Evolutionary conservation across 1,140 invertebrate genomes (phyloP), one percentile per base, ranked within the genome.

Genomic region (Geopemphigus sp.): DNA sequence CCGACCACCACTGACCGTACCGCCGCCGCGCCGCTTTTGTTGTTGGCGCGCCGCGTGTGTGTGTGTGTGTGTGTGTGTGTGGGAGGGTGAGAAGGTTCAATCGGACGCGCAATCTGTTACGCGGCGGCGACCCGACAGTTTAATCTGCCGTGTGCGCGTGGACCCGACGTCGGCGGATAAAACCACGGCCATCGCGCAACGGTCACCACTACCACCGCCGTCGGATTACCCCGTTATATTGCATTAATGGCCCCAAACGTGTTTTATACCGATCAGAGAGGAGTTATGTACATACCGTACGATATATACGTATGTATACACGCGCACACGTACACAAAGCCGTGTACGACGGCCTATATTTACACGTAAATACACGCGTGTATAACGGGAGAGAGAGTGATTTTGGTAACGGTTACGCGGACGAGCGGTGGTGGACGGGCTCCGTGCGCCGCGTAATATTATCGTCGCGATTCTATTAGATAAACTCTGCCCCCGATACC

Each of bases 91-190:
- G n/a, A n/a, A n/a, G n/a, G n/a, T n/a, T n/a, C n/a, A n/a, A n/a
- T n/a, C n/a, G 29, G 72, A 56, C 29, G 26, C 56, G 24, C 73
- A 76, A 76, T 76, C 73, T 76, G 73, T 76, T 76, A 76, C 64
- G 64, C 26, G 54, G 26, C 50, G 54, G 54, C 56, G 26, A 29
- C 73, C 26, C 54, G 54, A 59, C 54, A 56, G 70, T 76, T 76
- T 76, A 76, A 76, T 76, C 73, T 74, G 54, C 54, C n/a, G 54
- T n/a, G n/a, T n/a, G n/a, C 26, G 50, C 54, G 17, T 54, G 24
- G n/a, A 64, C 26, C 26, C 45, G 45, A 22, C 15, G 45, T 22
- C 24, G 70, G 53, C 50, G 50, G 24, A 56, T 56, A 56, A 68
- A 26, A 68, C 66, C 66, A 45, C 50, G 68, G 12, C 45, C 22